Evolutionary conservation across 2,797 vertebrate species (phyloP).

Genomic region (Dromococcyx pavoninus): DNA sequence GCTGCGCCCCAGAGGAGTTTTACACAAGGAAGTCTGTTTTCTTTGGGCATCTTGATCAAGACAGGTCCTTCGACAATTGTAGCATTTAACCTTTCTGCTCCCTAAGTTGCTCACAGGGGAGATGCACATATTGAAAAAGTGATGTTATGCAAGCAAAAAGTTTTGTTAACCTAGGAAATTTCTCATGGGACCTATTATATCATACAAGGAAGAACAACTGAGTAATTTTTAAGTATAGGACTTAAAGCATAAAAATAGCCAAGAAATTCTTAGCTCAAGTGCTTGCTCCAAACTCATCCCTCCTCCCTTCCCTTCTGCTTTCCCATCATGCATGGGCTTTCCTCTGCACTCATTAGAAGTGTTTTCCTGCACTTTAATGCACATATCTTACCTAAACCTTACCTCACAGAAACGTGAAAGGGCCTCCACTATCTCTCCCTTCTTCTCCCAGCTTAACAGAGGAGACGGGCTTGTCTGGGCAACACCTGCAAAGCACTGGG

Average conservation of each 20-base stretch:
- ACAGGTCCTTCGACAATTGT: not conserved
- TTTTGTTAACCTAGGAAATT: not conserved
- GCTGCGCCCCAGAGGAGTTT: not conserved
- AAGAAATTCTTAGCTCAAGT: not conserved
- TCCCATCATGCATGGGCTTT: not conserved
- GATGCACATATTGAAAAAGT: not conserved
- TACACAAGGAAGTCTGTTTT: not conserved
- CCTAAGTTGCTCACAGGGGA: not conserved
- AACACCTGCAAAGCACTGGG: not conserved
- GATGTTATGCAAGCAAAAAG: not conserved
- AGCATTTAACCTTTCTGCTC: not conserved
- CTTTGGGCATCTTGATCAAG: not conserved
- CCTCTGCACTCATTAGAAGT: not conserved
- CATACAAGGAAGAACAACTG: conserved; percentile 3
- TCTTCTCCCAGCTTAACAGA: not conserved
- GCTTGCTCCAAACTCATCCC: not conserved
- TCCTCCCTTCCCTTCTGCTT: not conserved
- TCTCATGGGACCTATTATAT: conserved; percentile 1
- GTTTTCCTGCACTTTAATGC: not conserved
- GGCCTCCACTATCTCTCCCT: not conserved
- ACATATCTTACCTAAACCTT: not conserved
- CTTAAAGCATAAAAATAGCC: conserved; percentile 8
- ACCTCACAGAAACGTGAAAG: not conserved
- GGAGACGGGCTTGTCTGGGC: not conserved
- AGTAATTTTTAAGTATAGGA: conserved; percentile 21